Percentiles rank a stretch among this genome's conserved stretches.
Conservation (phyloP, 92 coral and sea anemone species). For the Metridium senile region DNA sequence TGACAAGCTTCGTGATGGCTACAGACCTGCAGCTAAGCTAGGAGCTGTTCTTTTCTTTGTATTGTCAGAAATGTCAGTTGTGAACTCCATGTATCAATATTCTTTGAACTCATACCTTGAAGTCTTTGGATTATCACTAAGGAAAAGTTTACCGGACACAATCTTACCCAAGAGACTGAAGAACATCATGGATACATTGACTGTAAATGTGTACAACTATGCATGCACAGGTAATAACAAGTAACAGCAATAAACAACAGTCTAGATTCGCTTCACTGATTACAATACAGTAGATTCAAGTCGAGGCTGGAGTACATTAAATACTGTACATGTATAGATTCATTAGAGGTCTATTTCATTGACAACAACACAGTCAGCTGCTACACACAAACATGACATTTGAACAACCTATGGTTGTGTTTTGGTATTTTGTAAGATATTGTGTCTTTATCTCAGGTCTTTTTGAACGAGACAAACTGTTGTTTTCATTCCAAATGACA, state of each 20-base stretch:
- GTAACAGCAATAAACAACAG: neutral
- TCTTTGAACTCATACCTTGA: conserved; percentile 92
- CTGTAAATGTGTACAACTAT: conserved; percentile 94
- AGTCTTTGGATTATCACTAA: conserved; percentile 91
- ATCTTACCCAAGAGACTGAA: conserved; percentile 91
- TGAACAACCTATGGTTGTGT: too few species aligned
- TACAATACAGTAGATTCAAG: too few species aligned
- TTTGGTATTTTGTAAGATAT: too few species aligned
- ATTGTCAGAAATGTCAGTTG: conserved; percentile 97
- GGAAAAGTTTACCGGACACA: conserved; percentile 96
- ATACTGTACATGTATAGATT: too few species aligned
- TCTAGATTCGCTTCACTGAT: neutral
- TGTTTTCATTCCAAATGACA: conserved; percentile 99
- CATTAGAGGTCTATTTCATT: too few species aligned
- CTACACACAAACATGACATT: too few species aligned
- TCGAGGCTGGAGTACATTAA: too few species aligned
- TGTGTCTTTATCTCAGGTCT: conserved; percentile 71
- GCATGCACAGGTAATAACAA: conserved; percentile 88
- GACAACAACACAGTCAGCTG: too few species aligned
- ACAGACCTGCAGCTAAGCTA: conserved; percentile 97
- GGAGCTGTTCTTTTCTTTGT: conserved; percentile 99
- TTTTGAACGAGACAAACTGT: conserved; percentile 94
- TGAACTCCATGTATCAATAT: conserved; percentile 98
- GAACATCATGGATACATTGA: conserved; percentile 96
- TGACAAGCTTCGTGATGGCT: conserved; percentile 99